Conservation (phyloP, 2,888 invertebrate species). For the Drosophila borborema region DNA sequence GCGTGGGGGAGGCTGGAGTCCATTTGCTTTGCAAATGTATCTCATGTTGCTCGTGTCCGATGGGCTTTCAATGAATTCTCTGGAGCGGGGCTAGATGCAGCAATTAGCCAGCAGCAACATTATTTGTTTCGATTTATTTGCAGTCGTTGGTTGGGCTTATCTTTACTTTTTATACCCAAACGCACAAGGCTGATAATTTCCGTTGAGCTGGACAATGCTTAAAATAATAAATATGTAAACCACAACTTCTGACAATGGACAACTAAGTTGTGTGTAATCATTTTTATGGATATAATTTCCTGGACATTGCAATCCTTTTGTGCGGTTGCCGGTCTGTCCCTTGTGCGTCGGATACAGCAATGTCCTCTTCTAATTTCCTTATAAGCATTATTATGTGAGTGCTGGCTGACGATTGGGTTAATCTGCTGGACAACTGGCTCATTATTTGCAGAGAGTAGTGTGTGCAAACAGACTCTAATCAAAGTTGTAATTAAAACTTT, state of each 20-base stretch:
- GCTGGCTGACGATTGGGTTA: slow-evolving; percentile 14
- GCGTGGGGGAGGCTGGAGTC: slow-evolving; percentile 14
- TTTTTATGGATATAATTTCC: slow-evolving; percentile 84
- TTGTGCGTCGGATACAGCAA: slow-evolving; percentile 75
- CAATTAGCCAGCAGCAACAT: slow-evolving; percentile 70
- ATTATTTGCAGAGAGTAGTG: slow-evolving; percentile 3
- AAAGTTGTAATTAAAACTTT: slow-evolving; percentile 8
- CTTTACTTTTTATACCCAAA: slow-evolving; percentile 82
- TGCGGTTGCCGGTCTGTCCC: slow-evolving; percentile 32
- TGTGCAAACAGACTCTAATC: neutral
- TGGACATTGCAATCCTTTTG: slow-evolving; percentile 56
- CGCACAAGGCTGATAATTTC: slow-evolving; percentile 67
- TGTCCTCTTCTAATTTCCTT: slow-evolving; percentile 84
- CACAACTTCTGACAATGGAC: slow-evolving; percentile 43
- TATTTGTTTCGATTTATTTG: slow-evolving; percentile 69
- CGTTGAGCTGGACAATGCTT: slow-evolving; percentile 64
- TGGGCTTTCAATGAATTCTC: slow-evolving; percentile 41
- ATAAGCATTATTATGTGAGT: slow-evolving; percentile 47
- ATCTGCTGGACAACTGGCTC: slow-evolving; percentile 5
- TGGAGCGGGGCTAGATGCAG: slow-evolving; percentile 26
- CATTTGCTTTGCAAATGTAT: slow-evolving; percentile 76
- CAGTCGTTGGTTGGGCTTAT: slow-evolving; percentile 78
- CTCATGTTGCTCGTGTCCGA: slow-evolving; percentile 30
- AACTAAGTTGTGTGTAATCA: slow-evolving; percentile 45
- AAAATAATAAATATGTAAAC: slow-evolving; percentile 62